Evolutionary conservation across 2,113 vertebrate species (phyloP).

Genomic region (Melanerpes aurifrons): DNA sequence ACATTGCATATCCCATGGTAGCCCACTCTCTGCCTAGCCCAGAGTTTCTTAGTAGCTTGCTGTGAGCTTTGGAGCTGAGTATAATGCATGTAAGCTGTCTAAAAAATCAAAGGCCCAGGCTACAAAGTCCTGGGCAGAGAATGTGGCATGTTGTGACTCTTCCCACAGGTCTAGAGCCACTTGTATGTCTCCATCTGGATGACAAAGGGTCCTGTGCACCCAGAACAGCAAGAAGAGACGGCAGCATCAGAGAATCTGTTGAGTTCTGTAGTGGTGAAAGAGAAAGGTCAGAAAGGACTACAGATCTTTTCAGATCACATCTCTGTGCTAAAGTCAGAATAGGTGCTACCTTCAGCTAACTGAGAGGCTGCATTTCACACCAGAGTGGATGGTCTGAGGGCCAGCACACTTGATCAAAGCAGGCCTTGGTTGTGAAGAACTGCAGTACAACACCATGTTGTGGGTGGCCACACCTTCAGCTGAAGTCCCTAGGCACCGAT

Average conservation of each 20-base stretch:
- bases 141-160: not conserved
- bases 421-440: not conserved
- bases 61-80: not conserved
- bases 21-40: constrained; percentile 68
- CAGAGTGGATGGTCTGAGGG: not conserved
- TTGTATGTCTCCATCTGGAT: not conserved
- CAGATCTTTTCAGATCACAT: not conserved
- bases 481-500: not conserved
- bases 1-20: constrained; percentile 41
- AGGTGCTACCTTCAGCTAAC: not conserved
- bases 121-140: not conserved
- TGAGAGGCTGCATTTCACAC: not conserved
- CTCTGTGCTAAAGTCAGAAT: not conserved
- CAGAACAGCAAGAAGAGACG: not conserved
- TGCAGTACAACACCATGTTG: not conserved
- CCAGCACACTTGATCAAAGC: not conserved
- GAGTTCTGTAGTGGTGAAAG: not conserved
- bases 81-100: not conserved
- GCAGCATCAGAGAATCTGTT: not conserved
- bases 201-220: not conserved
- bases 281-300: not conserved
- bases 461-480: not conserved
- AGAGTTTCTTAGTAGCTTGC: constrained; percentile 4
- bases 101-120: not conserved
- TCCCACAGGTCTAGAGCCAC: not conserved